These are phyloP conservation scores for Drosophila melanogaster DNA, from an alignment of 1,140 invertebrate species.

Conservation along the genomic window DNA sequence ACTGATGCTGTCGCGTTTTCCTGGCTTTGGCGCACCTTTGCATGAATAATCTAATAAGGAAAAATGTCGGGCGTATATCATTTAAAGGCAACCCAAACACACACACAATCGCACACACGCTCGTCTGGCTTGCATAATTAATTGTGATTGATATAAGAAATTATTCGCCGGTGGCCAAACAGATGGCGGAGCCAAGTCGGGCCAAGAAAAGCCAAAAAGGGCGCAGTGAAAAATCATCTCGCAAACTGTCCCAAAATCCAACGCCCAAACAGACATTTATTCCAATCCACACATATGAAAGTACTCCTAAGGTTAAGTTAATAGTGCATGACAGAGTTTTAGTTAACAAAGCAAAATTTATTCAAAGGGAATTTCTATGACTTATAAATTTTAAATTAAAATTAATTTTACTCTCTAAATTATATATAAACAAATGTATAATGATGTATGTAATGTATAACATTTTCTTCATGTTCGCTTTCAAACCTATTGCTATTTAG, in stretches of 20 bases:
- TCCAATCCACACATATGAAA: conserved; percentile 18
- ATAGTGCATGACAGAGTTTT: no score
- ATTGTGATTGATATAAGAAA: conserved; percentile 82
- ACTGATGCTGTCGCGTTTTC: conserved; percentile 14
- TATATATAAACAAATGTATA: neutral
- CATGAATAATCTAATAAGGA: conserved; percentile 75
- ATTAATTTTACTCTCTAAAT: neutral
- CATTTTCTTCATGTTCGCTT: no score
- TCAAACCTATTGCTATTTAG: neutral
- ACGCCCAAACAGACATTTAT: conserved; percentile 32
- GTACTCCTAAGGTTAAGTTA: neutral
- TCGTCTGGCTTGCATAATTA: conserved; percentile 61
- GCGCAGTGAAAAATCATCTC: conserved; percentile 77
- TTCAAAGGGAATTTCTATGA: no score
- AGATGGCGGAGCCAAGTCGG: conserved; percentile 51
- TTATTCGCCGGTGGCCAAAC: conserved; percentile 68
- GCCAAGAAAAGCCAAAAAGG: conserved; percentile 53
- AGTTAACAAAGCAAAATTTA: no score
- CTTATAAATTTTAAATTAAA: no score
- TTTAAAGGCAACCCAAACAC: conserved; percentile 37
- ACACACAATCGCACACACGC: conserved; percentile 13
- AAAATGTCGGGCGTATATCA: conserved; percentile 61
- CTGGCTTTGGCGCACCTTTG: conserved; percentile 39
- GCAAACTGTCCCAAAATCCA: conserved; percentile 68
- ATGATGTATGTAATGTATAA: neutral